Percentiles rank a stretch among this genome's conserved stretches.
Conservation (phyloP, 2,113 vertebrate genomes). For the Heptranchias perlo region DNA sequence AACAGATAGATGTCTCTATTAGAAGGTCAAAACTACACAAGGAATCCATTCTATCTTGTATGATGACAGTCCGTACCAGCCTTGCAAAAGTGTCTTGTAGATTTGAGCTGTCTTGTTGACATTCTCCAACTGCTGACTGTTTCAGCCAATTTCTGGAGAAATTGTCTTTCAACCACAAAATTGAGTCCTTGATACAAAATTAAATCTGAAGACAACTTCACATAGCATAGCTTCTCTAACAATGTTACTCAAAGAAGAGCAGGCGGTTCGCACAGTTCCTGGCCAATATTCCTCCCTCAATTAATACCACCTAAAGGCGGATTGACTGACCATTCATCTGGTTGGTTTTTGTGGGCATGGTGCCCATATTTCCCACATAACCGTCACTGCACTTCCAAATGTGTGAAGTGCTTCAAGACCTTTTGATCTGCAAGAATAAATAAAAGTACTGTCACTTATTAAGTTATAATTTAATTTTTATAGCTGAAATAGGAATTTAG, state of each 20-base stretch:
- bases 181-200: background rate
- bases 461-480: constrained; percentile 16
- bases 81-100: too few relatives aligned
- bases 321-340: background rate
- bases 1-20: too few relatives aligned
- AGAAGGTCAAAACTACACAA: too few relatives aligned
- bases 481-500: background rate
- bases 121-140: background rate
- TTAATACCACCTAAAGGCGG: background rate
- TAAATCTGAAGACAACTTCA: background rate
- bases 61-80: too few relatives aligned
- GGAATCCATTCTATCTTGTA: too few relatives aligned
- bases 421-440: background rate
- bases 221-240: background rate
- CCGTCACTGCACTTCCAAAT: background rate
- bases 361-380: background rate
- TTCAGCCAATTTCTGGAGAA: background rate
- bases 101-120: too few relatives aligned
- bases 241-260: background rate
- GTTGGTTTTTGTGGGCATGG: background rate
- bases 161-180: background rate
- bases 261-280: background rate
- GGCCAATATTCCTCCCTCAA: background rate
- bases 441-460: background rate
- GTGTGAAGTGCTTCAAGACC: background rate